Percentiles rank a stretch among this genome's conserved stretches.
These are phyloP conservation scores for Branchipolynoe longqiensis DNA, from an alignment of 2,888 invertebrate species.

Conservation along the genomic window DNA sequence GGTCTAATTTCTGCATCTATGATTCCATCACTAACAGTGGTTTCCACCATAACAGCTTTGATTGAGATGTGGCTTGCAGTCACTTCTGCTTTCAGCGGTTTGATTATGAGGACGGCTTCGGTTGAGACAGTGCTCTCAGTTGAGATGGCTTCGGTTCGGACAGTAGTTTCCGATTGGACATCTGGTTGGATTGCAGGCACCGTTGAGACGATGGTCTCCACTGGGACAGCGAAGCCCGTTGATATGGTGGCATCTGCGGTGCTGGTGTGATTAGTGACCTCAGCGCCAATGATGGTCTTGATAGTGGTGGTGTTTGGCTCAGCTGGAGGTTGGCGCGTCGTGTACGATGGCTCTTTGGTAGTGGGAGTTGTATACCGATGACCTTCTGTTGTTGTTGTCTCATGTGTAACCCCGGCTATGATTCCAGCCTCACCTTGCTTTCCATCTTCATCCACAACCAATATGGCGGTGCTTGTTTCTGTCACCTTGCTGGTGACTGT, in stretches of 20 bases:
- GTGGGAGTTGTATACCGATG: constrained; percentile 1
- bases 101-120: no score
- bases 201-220: no score
- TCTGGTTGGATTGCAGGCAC: no score
- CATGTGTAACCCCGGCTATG: not conserved
- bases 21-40: no score
- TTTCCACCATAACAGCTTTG: no score
- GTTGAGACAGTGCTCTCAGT: no score
- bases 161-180: no score
- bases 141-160: no score
- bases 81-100: no score
- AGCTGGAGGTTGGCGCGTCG: not conserved
- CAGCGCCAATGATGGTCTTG: not conserved
- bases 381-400: not conserved
- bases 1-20: no score
- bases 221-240: no score
- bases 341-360: not conserved
- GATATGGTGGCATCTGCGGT: not conserved
- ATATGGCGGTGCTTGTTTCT: not conserved
- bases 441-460: not conserved
- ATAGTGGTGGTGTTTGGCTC: not conserved
- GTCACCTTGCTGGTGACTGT: not conserved
- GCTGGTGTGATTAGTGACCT: not conserved
- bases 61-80: no score
- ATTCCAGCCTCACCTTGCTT: not conserved